Percentiles rank a stretch among this genome's conserved stretches.
phyloP scores from a whole-genome alignment of 2,888 invertebrate genomes.

The Lampropteryx suffumata region DNA sequence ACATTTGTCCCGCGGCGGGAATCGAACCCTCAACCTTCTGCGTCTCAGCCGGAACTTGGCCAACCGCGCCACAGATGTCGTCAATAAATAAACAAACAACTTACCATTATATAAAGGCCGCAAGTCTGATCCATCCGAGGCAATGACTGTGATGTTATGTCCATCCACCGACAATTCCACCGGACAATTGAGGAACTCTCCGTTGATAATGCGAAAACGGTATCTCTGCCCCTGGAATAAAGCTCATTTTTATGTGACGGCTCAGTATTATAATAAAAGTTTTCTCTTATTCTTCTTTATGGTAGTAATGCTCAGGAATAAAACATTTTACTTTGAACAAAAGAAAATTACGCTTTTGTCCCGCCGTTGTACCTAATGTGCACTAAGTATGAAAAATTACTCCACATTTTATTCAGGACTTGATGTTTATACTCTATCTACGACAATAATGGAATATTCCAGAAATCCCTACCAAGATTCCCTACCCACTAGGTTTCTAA shows the following conservation, averaged over 20 bases:
- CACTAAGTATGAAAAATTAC: constrained; percentile 87
- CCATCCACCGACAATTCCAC: constrained; percentile 88
- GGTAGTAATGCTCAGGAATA: constrained; percentile 64
- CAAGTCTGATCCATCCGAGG: constrained; percentile 87
- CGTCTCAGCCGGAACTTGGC: too few species aligned
- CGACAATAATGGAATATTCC: too few species aligned
- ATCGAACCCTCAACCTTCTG: too few species aligned
- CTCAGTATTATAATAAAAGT: constrained; percentile 47
- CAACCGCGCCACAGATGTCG: too few species aligned
- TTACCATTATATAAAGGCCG: constrained; percentile 85
- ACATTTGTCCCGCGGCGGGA: too few species aligned
- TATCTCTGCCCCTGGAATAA: constrained; percentile 82
- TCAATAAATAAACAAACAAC: constrained; percentile 20
- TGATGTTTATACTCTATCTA: too few species aligned
- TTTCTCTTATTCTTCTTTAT: constrained; percentile 80
- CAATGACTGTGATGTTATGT: constrained; percentile 86
- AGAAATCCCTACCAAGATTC: too few species aligned
- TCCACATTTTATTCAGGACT: constrained; percentile 61
- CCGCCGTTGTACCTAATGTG: constrained; percentile 54
- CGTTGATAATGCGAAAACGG: constrained; percentile 87
- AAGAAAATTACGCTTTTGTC: constrained; percentile 43
- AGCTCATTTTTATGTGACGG: constrained; percentile 8
- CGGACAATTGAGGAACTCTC: constrained; percentile 90
- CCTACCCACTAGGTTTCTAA: too few species aligned
- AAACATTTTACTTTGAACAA: constrained; percentile 33